Percentiles rank a stretch among this genome's conserved stretches.
These are phyloP conservation scores for Brachymystax lenok DNA, from an alignment of 2,797 vertebrate species.

Conservation along the genomic window DNA sequence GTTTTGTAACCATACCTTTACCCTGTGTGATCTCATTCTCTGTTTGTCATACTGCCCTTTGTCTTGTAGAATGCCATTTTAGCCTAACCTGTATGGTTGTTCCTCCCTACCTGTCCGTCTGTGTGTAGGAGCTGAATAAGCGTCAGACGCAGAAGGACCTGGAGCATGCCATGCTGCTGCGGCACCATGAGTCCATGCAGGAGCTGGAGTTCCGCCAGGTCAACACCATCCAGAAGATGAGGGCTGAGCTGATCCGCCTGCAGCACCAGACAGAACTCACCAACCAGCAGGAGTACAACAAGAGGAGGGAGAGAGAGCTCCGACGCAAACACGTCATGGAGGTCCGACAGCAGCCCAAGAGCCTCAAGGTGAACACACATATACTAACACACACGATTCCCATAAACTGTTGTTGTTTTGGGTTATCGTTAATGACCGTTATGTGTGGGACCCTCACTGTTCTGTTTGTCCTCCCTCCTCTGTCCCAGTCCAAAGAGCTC, in stretches of 20 bases:
- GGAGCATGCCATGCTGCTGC: conserved; percentile 96
- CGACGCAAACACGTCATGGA: conserved; percentile 97
- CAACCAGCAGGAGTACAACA: conserved; percentile 99
- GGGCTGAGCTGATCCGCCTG: conserved; percentile 91
- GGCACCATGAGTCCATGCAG: conserved; percentile 99
- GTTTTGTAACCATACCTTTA: conserved; percentile 12
- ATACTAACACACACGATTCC: not conserved
- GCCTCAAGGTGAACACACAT: conserved; percentile 88
- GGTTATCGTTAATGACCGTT: not conserved
- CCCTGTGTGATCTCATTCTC: not conserved
- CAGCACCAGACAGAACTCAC: conserved; percentile 99
- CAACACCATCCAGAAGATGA: conserved; percentile 92
- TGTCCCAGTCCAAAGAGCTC: conserved; percentile 66
- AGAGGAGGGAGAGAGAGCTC: conserved; percentile 94
- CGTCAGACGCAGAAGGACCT: conserved; percentile 97
- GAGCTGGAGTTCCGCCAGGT: conserved; percentile 98
- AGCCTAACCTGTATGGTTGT: not conserved
- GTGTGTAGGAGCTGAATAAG: conserved; percentile 92
- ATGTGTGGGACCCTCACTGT: not conserved
- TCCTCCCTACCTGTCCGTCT: conserved; percentile 9
- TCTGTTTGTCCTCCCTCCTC: too few relatives aligned
- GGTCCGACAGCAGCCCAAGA: conserved; percentile 98
- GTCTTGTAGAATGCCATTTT: not conserved
- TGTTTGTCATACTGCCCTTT: too few relatives aligned
- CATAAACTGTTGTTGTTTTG: not conserved